Evolutionary conservation across 2,888 invertebrate species (phyloP), one percentile per base, ranked within the genome.

Genomic region (Athalia cordata): DNA sequence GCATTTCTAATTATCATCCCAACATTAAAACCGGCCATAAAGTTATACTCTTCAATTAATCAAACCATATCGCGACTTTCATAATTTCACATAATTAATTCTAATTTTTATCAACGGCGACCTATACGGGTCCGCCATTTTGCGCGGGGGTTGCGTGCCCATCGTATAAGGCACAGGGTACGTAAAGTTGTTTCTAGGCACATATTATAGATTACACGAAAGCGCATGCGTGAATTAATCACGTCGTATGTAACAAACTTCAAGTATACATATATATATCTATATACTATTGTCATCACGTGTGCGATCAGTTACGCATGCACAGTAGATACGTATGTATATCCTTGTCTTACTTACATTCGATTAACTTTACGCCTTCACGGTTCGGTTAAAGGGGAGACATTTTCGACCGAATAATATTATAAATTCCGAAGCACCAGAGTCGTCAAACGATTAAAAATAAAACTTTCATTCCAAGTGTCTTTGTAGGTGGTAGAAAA

Each of bases 51-150:
- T 29, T 29, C 29, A 29, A 29, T 29, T 29, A 29, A 29, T 29
- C 29, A 29, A 29, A 29, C 29, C 29, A 29, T 29, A 29, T 29
- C 29, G 29, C 29, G 29, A 29, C 29, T 29, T 29, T 29, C 29
- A 29, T 29, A 29, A 29, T 29, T 29, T 61, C 13, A 6, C 13
- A 11, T 8, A 11, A 55, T 68, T 68, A 15, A 29, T 0, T n/a
- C 55, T 3, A 43, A 57, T 59, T 45, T 72, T 72, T 6, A 7
- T 59, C 8, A 45, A n/a, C 45, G 13, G 4, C 59, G 72, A 59
- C 8, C 45, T 11, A n/a, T 11, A n/a, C 47, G 29, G 29, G 6
- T 72, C 47, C 72, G 72, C 72, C 72, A 72, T 72, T 72, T 72
- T 72, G 59, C 13, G 13, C 70, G 4, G 8, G 13, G 70, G 45